A percentile compares a stretch with the other conserved stretches of the same genome.
Evolutionary conservation across 1,140 invertebrate species (phyloP).

Genomic region (Drosophila truncata): DNA sequence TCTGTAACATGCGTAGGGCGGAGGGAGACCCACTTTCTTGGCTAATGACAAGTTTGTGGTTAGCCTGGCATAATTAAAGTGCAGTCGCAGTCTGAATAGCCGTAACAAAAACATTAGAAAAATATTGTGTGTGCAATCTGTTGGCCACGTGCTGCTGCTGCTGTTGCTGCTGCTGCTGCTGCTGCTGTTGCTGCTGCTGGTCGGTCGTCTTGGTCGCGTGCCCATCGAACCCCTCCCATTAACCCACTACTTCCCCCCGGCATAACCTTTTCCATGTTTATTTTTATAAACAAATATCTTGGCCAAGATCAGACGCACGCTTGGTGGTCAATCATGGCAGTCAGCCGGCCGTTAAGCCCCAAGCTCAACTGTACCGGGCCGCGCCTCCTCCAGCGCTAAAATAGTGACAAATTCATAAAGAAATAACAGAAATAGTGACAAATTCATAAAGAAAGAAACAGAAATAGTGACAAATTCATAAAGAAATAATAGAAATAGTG

Average conservation of each 20-base stretch:
- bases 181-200: conserved; percentile 21
- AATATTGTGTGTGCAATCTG: not conserved
- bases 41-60: conserved; percentile 49
- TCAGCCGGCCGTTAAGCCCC: conserved; percentile 67
- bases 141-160: conserved; percentile 10
- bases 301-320: conserved; percentile 20
- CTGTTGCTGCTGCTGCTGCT: conserved; percentile 5
- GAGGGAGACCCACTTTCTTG: conserved; percentile 33
- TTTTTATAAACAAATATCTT: conserved; percentile 1
- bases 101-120: conserved; percentile 10
- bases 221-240: conserved; percentile 21
- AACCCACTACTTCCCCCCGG: not conserved
- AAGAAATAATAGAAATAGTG: not conserved
- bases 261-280: not conserved
- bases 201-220: conserved; percentile 52
- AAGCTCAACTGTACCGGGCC: conserved; percentile 66
- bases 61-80: conserved; percentile 68
- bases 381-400: conserved; percentile 7
- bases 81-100: conserved; percentile 45
- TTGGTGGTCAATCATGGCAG: conserved; percentile 67
- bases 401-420: conserved; percentile 5
- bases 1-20: not conserved
- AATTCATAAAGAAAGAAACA: not conserved
- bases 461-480: conserved; percentile 7
- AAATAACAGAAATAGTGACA: conserved; percentile 5